Evolutionary conservation across 2,888 invertebrate species (phyloP).

Genomic region (Byasa hedistus): DNA sequence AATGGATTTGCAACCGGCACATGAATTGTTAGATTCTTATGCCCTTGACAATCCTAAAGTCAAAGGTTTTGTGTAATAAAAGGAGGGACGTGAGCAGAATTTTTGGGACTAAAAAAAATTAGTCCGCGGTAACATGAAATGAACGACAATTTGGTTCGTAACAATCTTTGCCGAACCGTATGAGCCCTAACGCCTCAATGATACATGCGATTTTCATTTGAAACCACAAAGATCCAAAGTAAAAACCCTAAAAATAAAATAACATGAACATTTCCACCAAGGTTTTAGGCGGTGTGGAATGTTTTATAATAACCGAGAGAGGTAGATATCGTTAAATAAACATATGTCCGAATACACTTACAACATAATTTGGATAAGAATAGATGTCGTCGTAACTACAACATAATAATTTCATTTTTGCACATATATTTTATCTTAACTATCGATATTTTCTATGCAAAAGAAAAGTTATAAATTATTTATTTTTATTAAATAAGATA

Average conservation of each 20-base stretch:
- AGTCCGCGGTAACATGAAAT: conserved; percentile 30
- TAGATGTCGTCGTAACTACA: background rate
- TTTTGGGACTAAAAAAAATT: conserved; percentile 29
- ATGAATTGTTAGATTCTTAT: conserved; percentile 12
- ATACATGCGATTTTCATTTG: conserved; percentile 12
- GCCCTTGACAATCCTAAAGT: conserved; percentile 30
- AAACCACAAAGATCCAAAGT: conserved; percentile 14
- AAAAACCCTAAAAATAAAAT: conserved; percentile 33
- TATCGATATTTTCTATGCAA: no score
- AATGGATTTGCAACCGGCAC: background rate
- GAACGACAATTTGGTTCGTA: conserved; percentile 20
- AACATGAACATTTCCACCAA: conserved; percentile 33
- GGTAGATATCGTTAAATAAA: conserved; percentile 47
- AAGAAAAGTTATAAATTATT: no score
- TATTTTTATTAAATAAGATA: no score
- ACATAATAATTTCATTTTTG: background rate
- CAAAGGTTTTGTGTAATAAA: conserved; percentile 33
- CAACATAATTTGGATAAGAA: conserved; percentile 43
- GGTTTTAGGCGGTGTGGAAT: conserved; percentile 39
- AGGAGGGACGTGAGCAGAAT: conserved; percentile 32
- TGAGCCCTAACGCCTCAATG: background rate
- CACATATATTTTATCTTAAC: background rate
- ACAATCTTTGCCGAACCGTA: background rate
- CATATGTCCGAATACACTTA: conserved; percentile 37
- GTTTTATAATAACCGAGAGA: conserved; percentile 42